Percentiles rank a stretch among this genome's conserved stretches.
These are phyloP conservation scores for Sternarchorhynchus goeldii DNA, from an alignment of 2,797 vertebrate species.

Conservation along the genomic window DNA sequence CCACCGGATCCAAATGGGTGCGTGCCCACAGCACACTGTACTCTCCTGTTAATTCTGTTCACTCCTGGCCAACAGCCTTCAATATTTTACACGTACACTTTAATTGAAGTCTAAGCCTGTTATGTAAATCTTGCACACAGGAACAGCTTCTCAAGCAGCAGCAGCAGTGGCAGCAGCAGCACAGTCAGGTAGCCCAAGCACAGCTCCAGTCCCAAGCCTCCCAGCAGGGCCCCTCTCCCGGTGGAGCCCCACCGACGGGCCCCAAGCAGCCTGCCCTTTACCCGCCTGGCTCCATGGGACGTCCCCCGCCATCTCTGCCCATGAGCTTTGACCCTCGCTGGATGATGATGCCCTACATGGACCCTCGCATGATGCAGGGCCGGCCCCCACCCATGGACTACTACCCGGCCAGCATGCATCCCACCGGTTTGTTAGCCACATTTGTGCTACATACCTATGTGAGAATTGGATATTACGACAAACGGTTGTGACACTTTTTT, in stretches of 20 bases:
- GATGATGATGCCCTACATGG: constrained; percentile 95
- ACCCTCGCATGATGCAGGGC: constrained; percentile 90
- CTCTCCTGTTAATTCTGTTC: too few species aligned
- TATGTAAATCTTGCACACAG: constrained; percentile 53
- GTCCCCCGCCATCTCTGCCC: constrained; percentile 81
- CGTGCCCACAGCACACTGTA: too few species aligned
- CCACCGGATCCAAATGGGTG: too few species aligned
- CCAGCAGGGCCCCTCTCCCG: constrained; percentile 75
- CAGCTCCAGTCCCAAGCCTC: constrained; percentile 74
- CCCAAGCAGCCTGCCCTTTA: constrained; percentile 80
- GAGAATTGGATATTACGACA: background rate
- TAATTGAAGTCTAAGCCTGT: background rate
- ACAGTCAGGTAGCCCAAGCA: constrained; percentile 76
- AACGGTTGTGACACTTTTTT: background rate
- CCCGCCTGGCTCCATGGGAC: constrained; percentile 82
- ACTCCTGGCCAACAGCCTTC: too few species aligned
- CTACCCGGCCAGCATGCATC: constrained; percentile 86
- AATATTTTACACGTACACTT: too few species aligned
- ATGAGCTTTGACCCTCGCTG: constrained; percentile 94
- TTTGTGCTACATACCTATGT: background rate
- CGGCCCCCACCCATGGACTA: constrained; percentile 88
- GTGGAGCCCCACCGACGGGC: constrained; percentile 70
- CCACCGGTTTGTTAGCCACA: constrained; percentile 75
- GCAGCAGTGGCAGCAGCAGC: constrained; percentile 73
- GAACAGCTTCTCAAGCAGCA: constrained; percentile 82